These are phyloP conservation scores for Phacellophora camtschatica DNA, from an alignment of 30 jellyfish, hydroid and myxozoan species.

Conservation along the genomic window DNA sequence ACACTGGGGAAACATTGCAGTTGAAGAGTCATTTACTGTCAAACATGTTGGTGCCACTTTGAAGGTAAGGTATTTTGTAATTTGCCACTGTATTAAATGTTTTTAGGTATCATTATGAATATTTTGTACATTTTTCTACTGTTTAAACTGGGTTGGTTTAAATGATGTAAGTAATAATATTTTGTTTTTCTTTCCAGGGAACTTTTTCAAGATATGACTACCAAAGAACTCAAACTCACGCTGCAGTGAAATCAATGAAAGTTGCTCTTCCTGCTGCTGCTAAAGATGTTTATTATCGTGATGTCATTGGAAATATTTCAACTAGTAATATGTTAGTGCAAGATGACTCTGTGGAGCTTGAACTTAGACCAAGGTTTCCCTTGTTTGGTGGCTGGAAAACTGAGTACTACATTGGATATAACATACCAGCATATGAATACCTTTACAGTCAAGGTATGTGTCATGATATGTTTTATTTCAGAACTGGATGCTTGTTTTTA, in stretches of 20 bases:
- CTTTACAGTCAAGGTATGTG: constrained; percentile 62
- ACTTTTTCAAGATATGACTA: constrained; percentile 89
- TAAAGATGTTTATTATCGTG: constrained; percentile 91
- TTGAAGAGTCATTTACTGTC: constrained; percentile 83
- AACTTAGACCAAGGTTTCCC: constrained; percentile 95
- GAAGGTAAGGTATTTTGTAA: too few relatives aligned
- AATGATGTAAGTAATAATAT: not conserved
- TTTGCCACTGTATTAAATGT: too few relatives aligned
- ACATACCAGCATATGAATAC: constrained; percentile 87
- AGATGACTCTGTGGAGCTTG: constrained; percentile 84
- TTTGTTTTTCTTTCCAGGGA: constrained; percentile 37
- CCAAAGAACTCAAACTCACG: constrained; percentile 91
- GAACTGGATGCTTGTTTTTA: too few relatives aligned
- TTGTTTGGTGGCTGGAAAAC: constrained; percentile 99
- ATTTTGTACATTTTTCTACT: too few relatives aligned
- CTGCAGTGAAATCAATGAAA: constrained; percentile 90
- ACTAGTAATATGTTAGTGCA: constrained; percentile 83
- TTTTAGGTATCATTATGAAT: too few relatives aligned
- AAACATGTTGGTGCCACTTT: constrained; percentile 84
- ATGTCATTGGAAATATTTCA: constrained; percentile 93
- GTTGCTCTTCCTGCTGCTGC: constrained; percentile 98
- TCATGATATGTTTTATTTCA: too few relatives aligned
- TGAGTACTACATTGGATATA: constrained; percentile 87
- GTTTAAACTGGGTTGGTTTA: too few relatives aligned
- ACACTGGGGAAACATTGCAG: constrained; percentile 97